Conservation (phyloP, 1,140 invertebrate genomes). For the Diabrotica virgifera region DNA sequence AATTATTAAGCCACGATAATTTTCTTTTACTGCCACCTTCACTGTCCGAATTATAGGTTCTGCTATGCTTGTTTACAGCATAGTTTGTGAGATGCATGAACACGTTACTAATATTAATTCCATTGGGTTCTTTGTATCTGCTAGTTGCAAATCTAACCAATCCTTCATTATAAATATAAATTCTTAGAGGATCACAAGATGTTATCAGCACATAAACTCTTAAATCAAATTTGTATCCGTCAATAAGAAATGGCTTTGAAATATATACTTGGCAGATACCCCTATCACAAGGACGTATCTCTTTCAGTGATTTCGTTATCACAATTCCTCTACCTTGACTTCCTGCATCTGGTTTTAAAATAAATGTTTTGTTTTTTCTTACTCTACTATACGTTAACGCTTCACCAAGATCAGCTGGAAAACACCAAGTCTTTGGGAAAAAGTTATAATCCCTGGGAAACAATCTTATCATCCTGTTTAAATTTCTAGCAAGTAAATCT, state of each 20-base stretch:
- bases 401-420: conserved; percentile 78
- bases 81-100: conserved; percentile 99
- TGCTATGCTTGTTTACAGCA: conserved; percentile 88
- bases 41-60: conserved; percentile 70
- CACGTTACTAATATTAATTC: conserved; percentile 76
- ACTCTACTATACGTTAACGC: conserved; percentile 61
- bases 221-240: conserved; percentile 97
- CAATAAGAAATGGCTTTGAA: conserved; percentile 78
- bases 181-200: conserved; percentile 86
- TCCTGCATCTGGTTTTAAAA: conserved; percentile 84
- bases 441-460: conserved; percentile 88
- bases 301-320: conserved; percentile 72
- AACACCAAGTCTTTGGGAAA: conserved; percentile 90
- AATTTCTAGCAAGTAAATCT: conserved; percentile 78
- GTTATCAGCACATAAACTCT: conserved; percentile 92
- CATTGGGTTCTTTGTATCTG: conserved; percentile 76
- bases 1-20: conserved; percentile 77
- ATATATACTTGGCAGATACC: conserved; percentile 83
- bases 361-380: conserved; percentile 76
- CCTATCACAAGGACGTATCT: conserved; percentile 72
- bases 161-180: conserved; percentile 95
- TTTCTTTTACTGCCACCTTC: conserved; percentile 83
- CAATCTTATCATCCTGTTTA: conserved; percentile 80
- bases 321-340: conserved; percentile 86
- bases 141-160: conserved; percentile 87